phyloP scores from a whole-genome alignment of 2,797 vertebrate genomes.

The Spheniscus humboldti region DNA sequence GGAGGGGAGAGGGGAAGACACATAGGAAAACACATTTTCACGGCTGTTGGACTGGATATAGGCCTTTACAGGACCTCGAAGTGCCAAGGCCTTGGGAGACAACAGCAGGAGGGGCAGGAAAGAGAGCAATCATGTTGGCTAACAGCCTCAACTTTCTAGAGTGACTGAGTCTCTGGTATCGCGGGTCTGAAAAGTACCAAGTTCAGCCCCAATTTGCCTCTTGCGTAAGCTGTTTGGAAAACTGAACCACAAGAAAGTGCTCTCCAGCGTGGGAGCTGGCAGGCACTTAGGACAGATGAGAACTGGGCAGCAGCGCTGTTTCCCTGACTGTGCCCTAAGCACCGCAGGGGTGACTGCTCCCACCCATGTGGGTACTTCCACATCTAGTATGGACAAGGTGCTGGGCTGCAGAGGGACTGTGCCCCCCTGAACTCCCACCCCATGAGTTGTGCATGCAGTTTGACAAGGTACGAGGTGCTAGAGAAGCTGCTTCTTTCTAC shows the following conservation, averaged over 20 bases:
- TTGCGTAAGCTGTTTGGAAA: background rate
- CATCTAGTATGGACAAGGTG: fast-evolving
- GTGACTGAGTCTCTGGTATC: background rate
- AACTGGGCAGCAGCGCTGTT: background rate
- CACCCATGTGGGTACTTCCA: background rate
- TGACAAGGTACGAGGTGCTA: background rate
- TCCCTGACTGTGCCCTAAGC: background rate
- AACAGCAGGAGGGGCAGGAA: background rate
- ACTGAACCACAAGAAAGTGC: background rate
- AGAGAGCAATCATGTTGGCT: background rate
- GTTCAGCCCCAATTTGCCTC: background rate
- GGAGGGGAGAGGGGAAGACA: background rate
- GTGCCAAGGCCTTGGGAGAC: background rate
- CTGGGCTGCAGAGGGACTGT: fast-evolving
- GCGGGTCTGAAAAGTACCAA: background rate
- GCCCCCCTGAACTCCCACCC: background rate
- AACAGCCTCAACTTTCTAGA: background rate
- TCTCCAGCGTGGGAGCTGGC: background rate
- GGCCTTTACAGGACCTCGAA: background rate
- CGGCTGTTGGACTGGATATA: background rate
- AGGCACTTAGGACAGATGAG: background rate
- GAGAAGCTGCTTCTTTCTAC: background rate
- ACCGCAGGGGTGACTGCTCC: background rate
- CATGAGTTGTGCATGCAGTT: fast-evolving
- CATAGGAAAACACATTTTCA: background rate